Percentiles rank a stretch among this genome's conserved stretches.
These are phyloP conservation scores for Sitobion miscanthi DNA, from an alignment of 1,140 invertebrate genomes.

Conservation along the genomic window DNA sequence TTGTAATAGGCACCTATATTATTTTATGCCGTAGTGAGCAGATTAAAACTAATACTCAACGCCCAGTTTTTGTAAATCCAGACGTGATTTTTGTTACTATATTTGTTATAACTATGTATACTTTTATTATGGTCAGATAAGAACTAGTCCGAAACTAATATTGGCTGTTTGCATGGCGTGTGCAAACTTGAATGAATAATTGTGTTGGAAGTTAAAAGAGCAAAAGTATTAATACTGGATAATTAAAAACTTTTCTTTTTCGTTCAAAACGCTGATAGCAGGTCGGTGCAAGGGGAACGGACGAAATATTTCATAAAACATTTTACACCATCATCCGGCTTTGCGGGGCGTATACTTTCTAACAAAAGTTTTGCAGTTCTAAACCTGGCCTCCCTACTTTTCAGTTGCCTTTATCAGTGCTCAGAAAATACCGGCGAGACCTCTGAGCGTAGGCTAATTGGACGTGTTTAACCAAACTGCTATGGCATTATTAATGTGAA, in stretches of 20 bases:
- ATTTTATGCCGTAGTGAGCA: background rate
- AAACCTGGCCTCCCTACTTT: background rate
- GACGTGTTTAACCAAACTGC: slow-evolving; percentile 44
- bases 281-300: background rate
- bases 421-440: slow-evolving; percentile 21
- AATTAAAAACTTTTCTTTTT: slow-evolving; percentile 51
- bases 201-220: slow-evolving; percentile 27
- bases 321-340: slow-evolving; percentile 50
- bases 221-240: slow-evolving; percentile 50
- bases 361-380: slow-evolving; percentile 43
- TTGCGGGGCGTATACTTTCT: slow-evolving; percentile 32
- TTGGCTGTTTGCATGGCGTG: background rate
- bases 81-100: background rate
- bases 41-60: background rate
- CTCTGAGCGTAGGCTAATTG: slow-evolving; percentile 25
- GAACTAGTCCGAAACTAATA: slow-evolving; percentile 30
- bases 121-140: background rate
- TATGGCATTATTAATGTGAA: slow-evolving; percentile 43
- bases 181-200: slow-evolving; percentile 39
- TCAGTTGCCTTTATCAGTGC: slow-evolving; percentile 32
- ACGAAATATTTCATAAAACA: slow-evolving; percentile 45
- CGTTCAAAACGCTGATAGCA: slow-evolving; percentile 37
- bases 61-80: background rate
- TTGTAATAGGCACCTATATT: background rate
- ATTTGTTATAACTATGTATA: background rate